A percentile compares a stretch with the other conserved stretches of the same genome.
Conservation (phyloP, 2,113 vertebrate genomes). For the Gobio gobio region DNA sequence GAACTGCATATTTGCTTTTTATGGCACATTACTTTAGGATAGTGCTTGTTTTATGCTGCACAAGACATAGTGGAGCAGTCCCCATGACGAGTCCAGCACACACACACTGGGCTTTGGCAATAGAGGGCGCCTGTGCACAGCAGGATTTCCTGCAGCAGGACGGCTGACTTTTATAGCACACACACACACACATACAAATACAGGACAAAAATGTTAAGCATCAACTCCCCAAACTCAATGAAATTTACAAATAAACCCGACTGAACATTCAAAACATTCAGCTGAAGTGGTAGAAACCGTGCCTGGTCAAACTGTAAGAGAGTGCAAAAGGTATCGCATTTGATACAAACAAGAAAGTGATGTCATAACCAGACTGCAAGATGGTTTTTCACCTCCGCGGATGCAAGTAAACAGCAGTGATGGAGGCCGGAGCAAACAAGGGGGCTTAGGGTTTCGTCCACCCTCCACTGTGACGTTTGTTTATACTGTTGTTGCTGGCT, state of each 20-base stretch:
- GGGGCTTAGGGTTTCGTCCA: conserved; percentile 12
- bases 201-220: conserved; percentile 4
- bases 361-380: conserved; percentile 38
- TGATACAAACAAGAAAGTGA: conserved; percentile 30
- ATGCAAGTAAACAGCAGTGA: not conserved
- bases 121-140: conserved; percentile 84
- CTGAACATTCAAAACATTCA: conserved; percentile 41
- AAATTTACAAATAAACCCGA: conserved; percentile 53
- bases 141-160: conserved; percentile 58
- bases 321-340: conserved; percentile 25
- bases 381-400: conserved; percentile 35
- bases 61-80: conserved; percentile 17
- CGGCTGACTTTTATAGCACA: conserved; percentile 42
- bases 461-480: conserved; percentile 13
- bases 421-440: not conserved
- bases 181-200: conserved; percentile 47
- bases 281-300: conserved; percentile 37
- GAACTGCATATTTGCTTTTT: conserved; percentile 43
- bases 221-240: conserved; percentile 39
- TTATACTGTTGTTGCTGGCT: conserved; percentile 25
- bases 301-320: not conserved
- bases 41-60: conserved; percentile 41
- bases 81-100: conserved; percentile 6
- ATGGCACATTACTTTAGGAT: conserved; percentile 51
- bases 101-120: conserved; percentile 66